These are phyloP conservation scores for Acholoe squamosa DNA, from an alignment of 2,888 invertebrate genomes.

Conservation along the genomic window DNA sequence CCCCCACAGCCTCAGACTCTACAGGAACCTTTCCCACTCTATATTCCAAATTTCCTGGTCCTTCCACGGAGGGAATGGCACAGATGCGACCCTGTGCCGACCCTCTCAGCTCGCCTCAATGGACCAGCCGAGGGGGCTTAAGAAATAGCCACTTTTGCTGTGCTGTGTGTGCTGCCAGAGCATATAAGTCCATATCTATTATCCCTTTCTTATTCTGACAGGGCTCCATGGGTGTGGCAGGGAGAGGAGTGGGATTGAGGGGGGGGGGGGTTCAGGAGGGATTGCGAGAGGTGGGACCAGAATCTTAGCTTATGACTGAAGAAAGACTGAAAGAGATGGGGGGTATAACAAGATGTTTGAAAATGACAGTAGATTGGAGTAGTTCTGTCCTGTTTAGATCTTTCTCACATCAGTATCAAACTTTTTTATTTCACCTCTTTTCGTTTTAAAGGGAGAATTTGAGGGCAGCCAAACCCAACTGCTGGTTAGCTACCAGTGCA, in stretches of 20 bases:
- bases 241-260: background rate
- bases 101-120: background rate
- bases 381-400: no score
- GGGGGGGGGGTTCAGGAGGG: no score
- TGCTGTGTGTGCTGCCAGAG: background rate
- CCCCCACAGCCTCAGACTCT: slow-evolving; percentile 8
- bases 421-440: no score
- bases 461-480: no score
- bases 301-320: no score
- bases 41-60: slow-evolving; percentile 11
- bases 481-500: no score
- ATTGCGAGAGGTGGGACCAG: background rate
- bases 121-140: background rate
- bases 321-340: no score
- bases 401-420: no score
- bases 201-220: background rate
- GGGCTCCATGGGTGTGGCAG: background rate
- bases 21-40: slow-evolving; percentile 12
- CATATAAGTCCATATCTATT: background rate
- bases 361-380: no score
- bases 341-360: no score
- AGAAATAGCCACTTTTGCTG: slow-evolving; percentile 6
- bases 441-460: no score
- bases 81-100: background rate
- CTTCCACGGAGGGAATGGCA: background rate